Evolutionary conservation across 2,113 vertebrate genomes (phyloP).

Genomic region (Scolopax mira): DNA sequence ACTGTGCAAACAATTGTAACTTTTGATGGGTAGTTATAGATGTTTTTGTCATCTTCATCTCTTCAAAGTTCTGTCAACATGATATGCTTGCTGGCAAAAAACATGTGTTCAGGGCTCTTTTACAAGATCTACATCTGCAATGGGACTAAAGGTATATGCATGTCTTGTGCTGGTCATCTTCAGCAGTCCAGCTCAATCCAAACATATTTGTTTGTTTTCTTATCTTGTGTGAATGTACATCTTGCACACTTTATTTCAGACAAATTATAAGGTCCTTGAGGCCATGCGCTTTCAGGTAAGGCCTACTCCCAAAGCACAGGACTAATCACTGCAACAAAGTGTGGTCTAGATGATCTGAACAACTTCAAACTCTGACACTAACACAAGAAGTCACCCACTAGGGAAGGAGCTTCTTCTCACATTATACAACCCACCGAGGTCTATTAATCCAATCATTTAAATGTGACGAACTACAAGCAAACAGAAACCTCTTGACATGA

Average conservation of each 20-base stretch:
- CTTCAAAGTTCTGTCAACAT: not conserved
- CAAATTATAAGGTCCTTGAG: not conserved
- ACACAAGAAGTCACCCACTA: not conserved
- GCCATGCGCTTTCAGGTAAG: not conserved
- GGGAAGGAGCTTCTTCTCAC: not conserved
- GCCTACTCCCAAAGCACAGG: not conserved
- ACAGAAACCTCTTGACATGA: not conserved
- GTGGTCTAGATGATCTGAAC: not conserved
- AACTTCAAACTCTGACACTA: not conserved
- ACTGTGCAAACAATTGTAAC: not conserved
- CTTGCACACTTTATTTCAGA: not conserved
- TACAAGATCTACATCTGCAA: not conserved
- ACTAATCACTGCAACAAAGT: not conserved
- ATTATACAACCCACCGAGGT: not conserved
- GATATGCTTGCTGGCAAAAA: not conserved
- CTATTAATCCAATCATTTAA: not conserved
- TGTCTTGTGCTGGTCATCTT: not conserved
- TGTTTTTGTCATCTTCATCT: not conserved
- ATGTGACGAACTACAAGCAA: not conserved
- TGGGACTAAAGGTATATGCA: not conserved
- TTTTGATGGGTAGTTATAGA: not conserved
- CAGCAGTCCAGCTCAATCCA: not conserved
- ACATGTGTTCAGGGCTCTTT: not conserved
- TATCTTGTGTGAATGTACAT: not conserved
- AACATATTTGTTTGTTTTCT: not conserved